phyloP scores from a whole-genome alignment of 35 echinoderm and acorn worm species.

The Eucidaris tribuloides region DNA sequence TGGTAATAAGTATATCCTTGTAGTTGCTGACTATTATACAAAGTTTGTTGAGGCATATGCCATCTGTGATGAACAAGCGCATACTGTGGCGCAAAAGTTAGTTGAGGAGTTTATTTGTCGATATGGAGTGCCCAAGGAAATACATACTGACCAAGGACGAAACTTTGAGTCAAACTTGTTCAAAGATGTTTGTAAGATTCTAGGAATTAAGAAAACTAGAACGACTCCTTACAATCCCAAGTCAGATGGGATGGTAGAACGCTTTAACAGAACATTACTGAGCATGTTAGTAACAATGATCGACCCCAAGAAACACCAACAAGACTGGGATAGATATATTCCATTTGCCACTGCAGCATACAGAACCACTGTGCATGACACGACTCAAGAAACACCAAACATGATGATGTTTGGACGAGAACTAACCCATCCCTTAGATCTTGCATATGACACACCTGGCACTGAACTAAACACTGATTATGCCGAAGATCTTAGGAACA shows the following conservation, averaged over 20 bases:
- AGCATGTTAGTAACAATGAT: neutral
- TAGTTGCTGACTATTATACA: constrained; percentile 42
- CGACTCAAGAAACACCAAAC: constrained; percentile 56
- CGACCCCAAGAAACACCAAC: neutral
- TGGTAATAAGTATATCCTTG: constrained; percentile 45
- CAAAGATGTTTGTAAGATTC: constrained; percentile 27
- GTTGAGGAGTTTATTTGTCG: constrained; percentile 47
- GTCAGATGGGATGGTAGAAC: constrained; percentile 47
- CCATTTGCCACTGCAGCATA: constrained; percentile 32
- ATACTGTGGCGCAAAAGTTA: constrained; percentile 40
- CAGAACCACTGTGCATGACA: constrained; percentile 27
- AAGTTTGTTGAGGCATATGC: constrained; percentile 56
- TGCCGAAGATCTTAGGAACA: neutral
- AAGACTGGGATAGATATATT: constrained; percentile 44
- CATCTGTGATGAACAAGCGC: constrained; percentile 35
- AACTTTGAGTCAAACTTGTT: constrained; percentile 48
- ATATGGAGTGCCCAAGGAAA: constrained; percentile 48
- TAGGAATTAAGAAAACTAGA: constrained; percentile 56
- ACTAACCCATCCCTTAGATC: constrained; percentile 38
- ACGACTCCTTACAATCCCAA: constrained; percentile 36
- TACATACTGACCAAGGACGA: constrained; percentile 55
- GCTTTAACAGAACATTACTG: constrained; percentile 4
- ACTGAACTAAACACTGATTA: constrained; percentile 17
- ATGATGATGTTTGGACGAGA: constrained; percentile 67
- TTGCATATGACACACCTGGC: no score